phyloP scores from a whole-genome alignment of 2,113 vertebrate genomes.

The Eulemur macaco region DNA sequence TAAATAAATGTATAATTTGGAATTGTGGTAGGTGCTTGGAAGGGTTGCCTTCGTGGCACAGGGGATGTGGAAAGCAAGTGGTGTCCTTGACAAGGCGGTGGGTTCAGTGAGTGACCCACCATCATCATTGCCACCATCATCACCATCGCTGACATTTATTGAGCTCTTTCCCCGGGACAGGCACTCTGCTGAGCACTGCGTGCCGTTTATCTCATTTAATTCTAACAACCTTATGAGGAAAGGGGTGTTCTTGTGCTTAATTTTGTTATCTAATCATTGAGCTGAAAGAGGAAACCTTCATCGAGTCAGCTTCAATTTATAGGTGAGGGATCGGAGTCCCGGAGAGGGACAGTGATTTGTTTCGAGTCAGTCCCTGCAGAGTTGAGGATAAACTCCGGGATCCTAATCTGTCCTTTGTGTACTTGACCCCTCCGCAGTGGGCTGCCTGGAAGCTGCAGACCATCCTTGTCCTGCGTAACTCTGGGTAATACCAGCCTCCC shows the following conservation, averaged over 20 bases:
- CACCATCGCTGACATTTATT: not conserved
- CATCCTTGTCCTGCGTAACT: not conserved
- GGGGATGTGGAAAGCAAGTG: not conserved
- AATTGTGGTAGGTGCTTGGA: not conserved
- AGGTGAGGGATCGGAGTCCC: not conserved
- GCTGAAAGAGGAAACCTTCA: not conserved
- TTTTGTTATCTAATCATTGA: not conserved
- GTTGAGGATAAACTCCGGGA: not conserved
- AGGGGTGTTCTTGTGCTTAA: not conserved
- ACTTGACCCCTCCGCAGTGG: not conserved
- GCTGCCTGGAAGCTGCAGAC: not conserved
- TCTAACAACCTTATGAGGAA: not conserved
- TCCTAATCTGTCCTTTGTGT: not conserved
- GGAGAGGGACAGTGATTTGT: not conserved
- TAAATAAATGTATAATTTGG: not conserved
- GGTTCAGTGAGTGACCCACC: not conserved
- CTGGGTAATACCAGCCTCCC: not conserved
- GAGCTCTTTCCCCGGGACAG: not conserved
- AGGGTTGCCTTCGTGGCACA: not conserved
- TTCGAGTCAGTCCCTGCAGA: not conserved
- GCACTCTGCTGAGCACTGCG: not conserved
- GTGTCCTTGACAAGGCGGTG: not conserved
- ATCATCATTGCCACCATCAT: not conserved
- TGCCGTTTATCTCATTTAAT: not conserved
- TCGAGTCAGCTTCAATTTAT: not conserved